Base-by-base conservation (phyloP, 1,140 invertebrate genomes). In the Macrostomum lignano region DNA sequence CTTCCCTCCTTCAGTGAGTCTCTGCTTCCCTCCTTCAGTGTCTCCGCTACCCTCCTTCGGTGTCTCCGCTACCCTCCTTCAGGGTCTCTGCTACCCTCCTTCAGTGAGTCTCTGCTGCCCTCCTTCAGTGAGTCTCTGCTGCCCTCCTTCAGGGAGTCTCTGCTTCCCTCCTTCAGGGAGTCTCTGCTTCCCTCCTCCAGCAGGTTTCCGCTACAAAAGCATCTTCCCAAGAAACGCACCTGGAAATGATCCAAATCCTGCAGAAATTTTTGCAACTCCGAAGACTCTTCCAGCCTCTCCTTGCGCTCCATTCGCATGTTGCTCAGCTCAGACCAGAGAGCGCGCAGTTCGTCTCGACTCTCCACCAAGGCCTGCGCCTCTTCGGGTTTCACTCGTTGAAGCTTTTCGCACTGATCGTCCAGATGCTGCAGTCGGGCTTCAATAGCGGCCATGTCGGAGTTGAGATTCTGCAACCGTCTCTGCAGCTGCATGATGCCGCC, bases 161-260 rank as follows among this genome's bases (percentile, higher is more conserved):
- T n/a, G n/a, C n/a, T n/a, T n/a, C n/a, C n/a, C n/a, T n/a, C n/a
- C n/a, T n/a, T n/a, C n/a, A n/a, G n/a, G n/a, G n/a, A n/a, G n/a
- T n/a, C n/a, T n/a, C n/a, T n/a, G n/a, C n/a, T n/a, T n/a, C n/a
- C n/a, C n/a, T n/a, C n/a, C n/a, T n/a, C n/a, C n/a, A n/a, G n/a
- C n/a, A n/a, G n/a, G n/a, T n/a, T n/a, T n/a, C n/a, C n/a, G n/a
- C n/a, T n/a, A n/a, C n/a, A n/a, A n/a, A n/a, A n/a, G n/a, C n/a
- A n/a, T n/a, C n/a, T n/a, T n/a, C n/a, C n/a, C n/a, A n/a, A n/a
- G n/a, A n/a, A n/a, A n/a, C n/a, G n/a, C n/a, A n/a, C n/a, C 58
- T 93, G 84, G 79, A 98, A 98, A 62, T 96, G 88, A 59, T 98
- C 91, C 40, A 98, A 67, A 55, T 96, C 88, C 25, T 84, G 73